A percentile compares a stretch with the other conserved stretches of the same genome.
These are phyloP conservation scores for Triplophysa yarkandensis DNA, from an alignment of 2,797 vertebrate species.

Conservation along the genomic window DNA sequence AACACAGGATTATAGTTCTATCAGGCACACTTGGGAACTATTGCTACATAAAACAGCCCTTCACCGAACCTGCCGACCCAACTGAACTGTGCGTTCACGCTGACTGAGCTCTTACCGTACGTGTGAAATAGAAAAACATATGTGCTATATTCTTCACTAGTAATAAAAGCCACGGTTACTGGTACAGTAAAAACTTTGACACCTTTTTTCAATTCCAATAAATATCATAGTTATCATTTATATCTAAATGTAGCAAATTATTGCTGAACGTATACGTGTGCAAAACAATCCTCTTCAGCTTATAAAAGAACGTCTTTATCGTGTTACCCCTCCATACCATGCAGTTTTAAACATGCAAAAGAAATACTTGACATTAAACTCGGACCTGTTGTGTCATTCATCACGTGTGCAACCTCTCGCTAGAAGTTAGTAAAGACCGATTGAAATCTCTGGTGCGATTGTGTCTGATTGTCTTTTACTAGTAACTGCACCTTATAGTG, in stretches of 20 bases:
- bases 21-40: slow-evolving; percentile 83
- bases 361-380: slow-evolving; percentile 53
- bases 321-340: slow-evolving; percentile 50
- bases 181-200: slow-evolving; percentile 67
- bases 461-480: slow-evolving; percentile 65
- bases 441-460: slow-evolving; percentile 42
- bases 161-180: slow-evolving; percentile 63
- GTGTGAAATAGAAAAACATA: slow-evolving; percentile 53
- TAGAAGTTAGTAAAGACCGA: slow-evolving; percentile 45
- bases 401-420: slow-evolving; percentile 54
- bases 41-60: slow-evolving; percentile 85
- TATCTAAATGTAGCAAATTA: slow-evolving; percentile 61
- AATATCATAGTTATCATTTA: slow-evolving; percentile 44
- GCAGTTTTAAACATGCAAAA: slow-evolving; percentile 62
- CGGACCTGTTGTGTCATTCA: slow-evolving; percentile 38
- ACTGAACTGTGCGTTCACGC: slow-evolving; percentile 68
- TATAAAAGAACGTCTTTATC: slow-evolving; percentile 58
- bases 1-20: slow-evolving; percentile 60
- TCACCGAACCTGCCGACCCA: slow-evolving; percentile 73
- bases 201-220: slow-evolving; percentile 60
- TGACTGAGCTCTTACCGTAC: slow-evolving; percentile 61
- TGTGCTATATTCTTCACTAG: slow-evolving; percentile 50
- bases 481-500: slow-evolving; percentile 48
- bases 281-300: slow-evolving; percentile 55
- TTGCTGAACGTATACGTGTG: slow-evolving; percentile 62